These are phyloP conservation scores for Puntigrus tetrazona DNA, from an alignment of 2,113 vertebrate species.

Conservation along the genomic window DNA sequence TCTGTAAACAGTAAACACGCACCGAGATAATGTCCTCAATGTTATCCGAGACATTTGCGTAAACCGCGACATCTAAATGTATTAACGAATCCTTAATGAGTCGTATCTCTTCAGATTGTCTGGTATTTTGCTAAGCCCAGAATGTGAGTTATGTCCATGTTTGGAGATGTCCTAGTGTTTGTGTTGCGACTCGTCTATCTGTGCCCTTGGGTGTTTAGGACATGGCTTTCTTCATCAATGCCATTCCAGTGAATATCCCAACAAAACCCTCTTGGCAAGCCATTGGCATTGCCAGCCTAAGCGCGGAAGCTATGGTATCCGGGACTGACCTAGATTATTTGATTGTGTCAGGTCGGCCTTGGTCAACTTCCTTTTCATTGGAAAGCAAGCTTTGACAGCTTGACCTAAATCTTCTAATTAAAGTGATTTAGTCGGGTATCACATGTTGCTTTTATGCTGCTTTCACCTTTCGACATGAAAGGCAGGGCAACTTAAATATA, in stretches of 20 bases:
- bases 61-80: background rate
- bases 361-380: slow-evolving; percentile 1
- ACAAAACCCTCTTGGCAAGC: slow-evolving; percentile 52
- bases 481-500: background rate
- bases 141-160: background rate
- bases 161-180: background rate
- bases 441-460: background rate
- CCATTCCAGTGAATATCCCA: background rate
- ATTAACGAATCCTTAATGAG: background rate
- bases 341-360: slow-evolving; percentile 53
- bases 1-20: slow-evolving; percentile 42
- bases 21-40: background rate
- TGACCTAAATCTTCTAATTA: slow-evolving; percentile 29
- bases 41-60: background rate
- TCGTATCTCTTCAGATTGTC: background rate
- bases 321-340: slow-evolving; percentile 61
- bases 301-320: slow-evolving; percentile 65
- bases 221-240: background rate
- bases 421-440: background rate
- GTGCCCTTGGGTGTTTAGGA: background rate
- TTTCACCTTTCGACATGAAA: background rate
- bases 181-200: background rate
- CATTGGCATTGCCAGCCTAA: slow-evolving; percentile 62
- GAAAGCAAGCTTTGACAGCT: slow-evolving; percentile 4
- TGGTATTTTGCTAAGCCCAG: background rate